Evolutionary conservation across 2,113 vertebrate genomes (phyloP).

Genomic region (Chaenogobius annularis): DNA sequence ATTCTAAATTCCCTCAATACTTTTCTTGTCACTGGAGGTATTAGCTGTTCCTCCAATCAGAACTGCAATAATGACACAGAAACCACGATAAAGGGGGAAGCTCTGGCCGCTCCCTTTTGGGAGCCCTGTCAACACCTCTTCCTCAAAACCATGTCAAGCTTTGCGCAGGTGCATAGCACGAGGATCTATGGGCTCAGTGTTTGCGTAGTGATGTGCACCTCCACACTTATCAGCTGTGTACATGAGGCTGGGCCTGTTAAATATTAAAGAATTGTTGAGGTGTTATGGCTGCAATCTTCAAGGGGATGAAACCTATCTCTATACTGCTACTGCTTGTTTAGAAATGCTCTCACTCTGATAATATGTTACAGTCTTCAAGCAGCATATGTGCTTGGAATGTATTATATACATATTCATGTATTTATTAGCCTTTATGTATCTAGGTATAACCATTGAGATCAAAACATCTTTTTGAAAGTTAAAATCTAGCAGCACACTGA

Average conservation of each 20-base stretch:
- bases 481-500: too few relatives aligned
- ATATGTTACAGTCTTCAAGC: constrained; percentile 22
- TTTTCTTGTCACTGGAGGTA: not conserved
- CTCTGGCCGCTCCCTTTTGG: not conserved
- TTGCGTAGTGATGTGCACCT: not conserved
- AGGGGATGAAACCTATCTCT: not conserved
- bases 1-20: not conserved
- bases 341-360: constrained; percentile 3
- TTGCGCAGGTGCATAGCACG: not conserved
- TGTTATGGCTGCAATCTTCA: not conserved
- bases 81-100: not conserved
- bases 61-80: not conserved
- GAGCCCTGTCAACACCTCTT: not conserved
- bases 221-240: constrained; percentile 34
- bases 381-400: not conserved
- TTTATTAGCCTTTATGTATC: too few relatives aligned
- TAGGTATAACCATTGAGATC: too few relatives aligned
- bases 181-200: not conserved
- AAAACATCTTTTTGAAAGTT: too few relatives aligned
- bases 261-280: not conserved
- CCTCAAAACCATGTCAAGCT: not conserved
- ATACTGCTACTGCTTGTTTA: too few relatives aligned
- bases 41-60: not conserved
- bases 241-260: not conserved
- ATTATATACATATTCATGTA: too few relatives aligned